Conservation (phyloP, 2,888 invertebrate genomes). For the Agonopterix alstromeriana region DNA sequence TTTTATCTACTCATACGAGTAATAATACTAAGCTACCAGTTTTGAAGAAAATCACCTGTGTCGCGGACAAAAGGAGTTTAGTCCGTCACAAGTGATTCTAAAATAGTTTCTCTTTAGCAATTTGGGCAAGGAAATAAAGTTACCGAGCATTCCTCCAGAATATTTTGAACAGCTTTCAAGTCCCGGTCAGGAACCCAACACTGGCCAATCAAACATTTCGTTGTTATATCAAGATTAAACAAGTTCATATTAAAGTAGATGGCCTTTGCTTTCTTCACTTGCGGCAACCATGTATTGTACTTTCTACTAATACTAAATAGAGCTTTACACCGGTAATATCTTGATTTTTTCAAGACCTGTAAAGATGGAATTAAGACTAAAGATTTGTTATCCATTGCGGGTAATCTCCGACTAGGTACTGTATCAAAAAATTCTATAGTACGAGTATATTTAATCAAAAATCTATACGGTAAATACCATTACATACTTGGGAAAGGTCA, state of each 20-base stretch:
- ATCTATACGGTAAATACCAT: too few relatives aligned
- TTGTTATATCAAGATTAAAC: constrained; percentile 88
- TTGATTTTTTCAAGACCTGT: constrained; percentile 88
- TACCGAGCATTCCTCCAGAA: constrained; percentile 36
- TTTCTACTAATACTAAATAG: constrained; percentile 88
- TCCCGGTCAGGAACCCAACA: constrained; percentile 86
- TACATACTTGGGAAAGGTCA: constrained; percentile 83
- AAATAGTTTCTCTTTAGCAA: too few relatives aligned
- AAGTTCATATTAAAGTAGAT: constrained; percentile 91
- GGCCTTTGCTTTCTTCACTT: constrained; percentile 92
- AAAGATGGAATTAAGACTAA: background rate
- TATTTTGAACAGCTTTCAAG: constrained; percentile 75
- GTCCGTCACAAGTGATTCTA: too few relatives aligned
- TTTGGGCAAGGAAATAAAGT: background rate
- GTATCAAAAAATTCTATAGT: too few relatives aligned
- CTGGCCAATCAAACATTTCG: constrained; percentile 87
- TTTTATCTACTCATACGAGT: too few relatives aligned
- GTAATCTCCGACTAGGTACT: too few relatives aligned
- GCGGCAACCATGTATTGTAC: constrained; percentile 86
- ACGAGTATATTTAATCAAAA: too few relatives aligned
- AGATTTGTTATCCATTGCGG: too few relatives aligned
- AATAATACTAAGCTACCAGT: too few relatives aligned
- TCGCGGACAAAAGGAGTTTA: too few relatives aligned
- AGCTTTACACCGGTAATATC: constrained; percentile 89
- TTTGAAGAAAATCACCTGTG: too few relatives aligned